phyloP scores from a whole-genome alignment of 2,888 invertebrate genomes.

The Acanthococcus lagerstroemiae region DNA sequence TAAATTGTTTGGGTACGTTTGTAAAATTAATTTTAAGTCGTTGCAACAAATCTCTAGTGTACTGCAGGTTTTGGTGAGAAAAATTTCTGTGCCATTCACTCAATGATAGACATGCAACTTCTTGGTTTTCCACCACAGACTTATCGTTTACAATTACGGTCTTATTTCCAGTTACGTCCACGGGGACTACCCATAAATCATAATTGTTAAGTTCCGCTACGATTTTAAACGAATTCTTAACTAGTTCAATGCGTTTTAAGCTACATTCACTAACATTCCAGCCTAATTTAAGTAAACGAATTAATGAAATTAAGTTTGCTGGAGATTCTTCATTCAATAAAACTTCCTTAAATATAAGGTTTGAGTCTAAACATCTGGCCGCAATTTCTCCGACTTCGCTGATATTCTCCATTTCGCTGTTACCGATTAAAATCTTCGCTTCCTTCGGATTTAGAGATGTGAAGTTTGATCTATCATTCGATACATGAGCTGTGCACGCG shows the following conservation, averaged over 20 bases:
- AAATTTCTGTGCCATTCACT: constrained; percentile 9
- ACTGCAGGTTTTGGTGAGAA: constrained; percentile 18
- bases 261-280: neutral
- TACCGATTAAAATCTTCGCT: neutral
- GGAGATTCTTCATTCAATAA: neutral
- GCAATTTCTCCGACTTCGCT: neutral
- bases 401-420: neutral
- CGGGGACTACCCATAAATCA: neutral
- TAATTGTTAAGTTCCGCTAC: neutral
- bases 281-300: neutral
- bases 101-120: neutral
- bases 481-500: neutral
- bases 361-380: neutral
- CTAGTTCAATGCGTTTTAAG: neutral
- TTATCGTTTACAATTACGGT: neutral
- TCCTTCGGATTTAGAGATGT: neutral
- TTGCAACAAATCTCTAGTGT: constrained; percentile 1
- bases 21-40: neutral
- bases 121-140: neutral
- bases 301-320: neutral
- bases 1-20: neutral
- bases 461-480: neutral
- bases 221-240: neutral
- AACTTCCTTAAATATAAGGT: neutral
- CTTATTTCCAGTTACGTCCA: too few relatives aligned